Conservation (phyloP, 2,113 vertebrate species). For the Entomyzon cyanotis region DNA sequence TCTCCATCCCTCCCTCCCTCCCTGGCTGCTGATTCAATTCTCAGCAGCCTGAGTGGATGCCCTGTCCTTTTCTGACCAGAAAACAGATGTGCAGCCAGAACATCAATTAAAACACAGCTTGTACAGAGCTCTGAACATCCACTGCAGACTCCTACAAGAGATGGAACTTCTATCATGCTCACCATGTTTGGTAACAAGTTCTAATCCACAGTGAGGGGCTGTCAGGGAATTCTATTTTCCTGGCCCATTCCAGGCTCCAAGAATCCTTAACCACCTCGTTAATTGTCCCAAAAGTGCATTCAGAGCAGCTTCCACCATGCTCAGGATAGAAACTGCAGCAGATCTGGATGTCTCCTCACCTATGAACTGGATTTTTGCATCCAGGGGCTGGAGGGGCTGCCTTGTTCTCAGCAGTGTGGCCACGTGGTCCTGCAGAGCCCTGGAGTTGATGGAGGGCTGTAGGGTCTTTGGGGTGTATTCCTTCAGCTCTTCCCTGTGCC, state of each 20-base stretch:
- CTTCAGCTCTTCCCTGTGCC: conserved; percentile 79
- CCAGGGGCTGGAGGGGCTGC: conserved; percentile 51
- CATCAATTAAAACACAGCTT: background rate
- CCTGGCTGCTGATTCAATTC: background rate
- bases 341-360: conserved; percentile 71
- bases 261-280: background rate
- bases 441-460: conserved; percentile 8
- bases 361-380: conserved; percentile 85
- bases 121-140: background rate
- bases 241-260: background rate
- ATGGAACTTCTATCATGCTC: background rate
- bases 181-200: background rate
- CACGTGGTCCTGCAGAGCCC: conserved; percentile 57
- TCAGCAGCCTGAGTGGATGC: background rate
- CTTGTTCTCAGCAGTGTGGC: conserved; percentile 60
- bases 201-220: background rate
- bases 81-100: background rate
- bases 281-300: background rate
- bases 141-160: background rate
- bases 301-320: background rate
- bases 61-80: background rate
- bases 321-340: background rate
- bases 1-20: background rate
- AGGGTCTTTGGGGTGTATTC: conserved; percentile 75
- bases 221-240: background rate